Evolutionary conservation across 2,113 vertebrate genomes (phyloP).

Genomic region (Lucifuga dentata): DNA sequence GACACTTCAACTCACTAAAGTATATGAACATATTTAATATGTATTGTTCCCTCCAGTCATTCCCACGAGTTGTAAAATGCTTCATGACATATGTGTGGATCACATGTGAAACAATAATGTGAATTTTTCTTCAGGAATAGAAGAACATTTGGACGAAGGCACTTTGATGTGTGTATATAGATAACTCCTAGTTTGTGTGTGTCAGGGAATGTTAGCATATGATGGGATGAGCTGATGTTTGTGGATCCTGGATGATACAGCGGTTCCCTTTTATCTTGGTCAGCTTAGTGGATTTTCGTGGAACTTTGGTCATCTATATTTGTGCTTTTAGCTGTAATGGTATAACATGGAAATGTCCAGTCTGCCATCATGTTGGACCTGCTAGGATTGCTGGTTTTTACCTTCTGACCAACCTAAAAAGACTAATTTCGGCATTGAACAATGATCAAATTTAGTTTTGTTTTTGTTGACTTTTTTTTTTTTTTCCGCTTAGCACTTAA

Average conservation of each 20-base stretch:
- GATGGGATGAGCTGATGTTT: constrained; percentile 27
- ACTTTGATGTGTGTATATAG: constrained; percentile 57
- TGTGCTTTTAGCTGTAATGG: constrained; percentile 50
- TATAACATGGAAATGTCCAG: constrained; percentile 54
- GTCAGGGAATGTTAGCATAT: constrained; percentile 11
- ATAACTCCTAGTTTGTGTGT: constrained; percentile 48
- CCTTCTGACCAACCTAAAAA: constrained; percentile 51
- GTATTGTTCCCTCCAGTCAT: constrained; percentile 46
- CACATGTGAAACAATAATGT: constrained; percentile 55
- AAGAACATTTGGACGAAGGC: constrained; percentile 54
- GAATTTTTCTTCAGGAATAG: constrained; percentile 47
- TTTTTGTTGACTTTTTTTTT: background rate
- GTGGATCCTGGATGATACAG: constrained; percentile 16
- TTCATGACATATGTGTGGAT: constrained; percentile 37
- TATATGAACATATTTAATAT: constrained; percentile 43
- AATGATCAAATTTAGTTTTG: background rate
- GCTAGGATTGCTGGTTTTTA: constrained; percentile 49
- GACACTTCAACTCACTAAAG: constrained; percentile 30
- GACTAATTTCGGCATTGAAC: background rate
- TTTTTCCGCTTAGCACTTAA: too few species aligned
- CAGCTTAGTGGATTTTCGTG: constrained; percentile 52
- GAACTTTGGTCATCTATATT: constrained; percentile 54
- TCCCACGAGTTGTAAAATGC: constrained; percentile 41
- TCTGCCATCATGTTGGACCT: constrained; percentile 54
- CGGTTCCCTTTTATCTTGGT: constrained; percentile 26